Percentiles rank a stretch among this genome's conserved stretches.
phyloP scores from a whole-genome alignment of 2,113 vertebrate species.

The Apistogramma diplotaenia region DNA sequence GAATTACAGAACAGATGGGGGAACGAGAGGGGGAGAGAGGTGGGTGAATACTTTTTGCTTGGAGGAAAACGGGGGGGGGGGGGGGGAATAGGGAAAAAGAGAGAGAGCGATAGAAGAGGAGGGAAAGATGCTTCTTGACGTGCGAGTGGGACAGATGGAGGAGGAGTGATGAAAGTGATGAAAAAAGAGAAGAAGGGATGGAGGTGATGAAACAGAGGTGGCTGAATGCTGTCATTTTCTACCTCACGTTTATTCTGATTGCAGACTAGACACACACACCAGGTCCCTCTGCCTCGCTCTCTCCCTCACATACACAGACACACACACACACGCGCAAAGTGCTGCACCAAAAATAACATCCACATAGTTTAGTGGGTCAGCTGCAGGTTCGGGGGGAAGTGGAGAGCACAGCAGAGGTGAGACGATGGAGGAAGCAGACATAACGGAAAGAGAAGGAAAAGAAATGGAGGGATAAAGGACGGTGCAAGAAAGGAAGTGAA shows the following conservation, averaged over 20 bases:
- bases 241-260: slow-evolving; percentile 17
- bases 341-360: slow-evolving; percentile 55
- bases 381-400: slow-evolving; percentile 22
- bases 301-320: background rate
- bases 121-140: slow-evolving; percentile 6
- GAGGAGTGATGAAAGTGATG: slow-evolving; percentile 25
- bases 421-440: background rate
- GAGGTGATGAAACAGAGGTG: slow-evolving; percentile 19
- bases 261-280: background rate
- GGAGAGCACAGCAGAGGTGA: background rate
- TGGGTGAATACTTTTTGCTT: slow-evolving; percentile 30
- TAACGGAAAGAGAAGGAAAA: background rate
- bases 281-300: background rate
- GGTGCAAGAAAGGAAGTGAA: background rate
- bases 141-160: slow-evolving; percentile 5
- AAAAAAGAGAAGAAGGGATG: slow-evolving; percentile 14
- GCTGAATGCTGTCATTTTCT: background rate
- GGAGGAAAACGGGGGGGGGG: slow-evolving; percentile 8
- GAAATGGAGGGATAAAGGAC: background rate
- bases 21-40: background rate
- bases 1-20: slow-evolving; percentile 69
- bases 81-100: background rate
- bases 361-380: slow-evolving; percentile 45
- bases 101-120: background rate
- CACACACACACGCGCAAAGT: background rate